A percentile compares a stretch with the other conserved stretches of the same genome.
Evolutionary conservation across 2,888 invertebrate genomes (phyloP).

Genomic region (Plebejus anna): DNA sequence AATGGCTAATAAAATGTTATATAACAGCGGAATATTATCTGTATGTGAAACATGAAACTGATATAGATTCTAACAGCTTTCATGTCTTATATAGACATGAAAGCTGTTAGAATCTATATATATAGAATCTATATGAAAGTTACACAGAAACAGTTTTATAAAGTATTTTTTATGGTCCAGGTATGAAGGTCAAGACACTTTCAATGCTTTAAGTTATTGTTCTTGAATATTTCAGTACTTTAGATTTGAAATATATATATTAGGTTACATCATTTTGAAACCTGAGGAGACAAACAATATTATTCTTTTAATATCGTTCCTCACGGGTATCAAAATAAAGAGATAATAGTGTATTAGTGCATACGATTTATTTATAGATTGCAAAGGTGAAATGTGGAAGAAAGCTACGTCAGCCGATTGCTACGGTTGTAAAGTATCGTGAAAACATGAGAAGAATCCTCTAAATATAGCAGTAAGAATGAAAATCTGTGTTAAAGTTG

Average conservation of each 20-base stretch:
- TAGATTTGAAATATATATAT: conserved; percentile 15
- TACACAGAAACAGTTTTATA: conserved; percentile 5
- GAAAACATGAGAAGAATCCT: conserved; percentile 69
- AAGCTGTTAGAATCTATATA: no score
- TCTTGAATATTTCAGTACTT: conserved; percentile 6
- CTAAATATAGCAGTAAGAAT: conserved; percentile 76
- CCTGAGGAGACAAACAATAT: neutral
- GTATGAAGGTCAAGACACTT: conserved; percentile 31
- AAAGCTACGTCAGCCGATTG: conserved; percentile 28
- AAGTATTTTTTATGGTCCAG: conserved; percentile 13
- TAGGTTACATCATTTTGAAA: conserved; percentile 17
- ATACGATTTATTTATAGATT: conserved; percentile 25
- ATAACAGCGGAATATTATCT: neutral
- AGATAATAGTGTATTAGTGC: conserved; percentile 14
- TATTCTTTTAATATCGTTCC: conserved; percentile 2
- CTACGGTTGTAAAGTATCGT: conserved; percentile 36
- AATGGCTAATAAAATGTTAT: conserved; percentile 15
- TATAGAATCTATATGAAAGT: conserved; percentile 24
- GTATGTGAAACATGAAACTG: neutral
- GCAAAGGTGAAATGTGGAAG: conserved; percentile 27
- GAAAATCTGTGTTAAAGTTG: conserved; percentile 75
- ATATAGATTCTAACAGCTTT: neutral
- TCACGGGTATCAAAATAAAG: conserved; percentile 20
- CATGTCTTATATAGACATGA: no score
- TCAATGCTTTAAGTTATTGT: conserved; percentile 30